Percentiles rank a stretch among this genome's conserved stretches.
Evolutionary conservation across 2,113 vertebrate species (phyloP).

Genomic region (Ploceus nigricollis): DNA sequence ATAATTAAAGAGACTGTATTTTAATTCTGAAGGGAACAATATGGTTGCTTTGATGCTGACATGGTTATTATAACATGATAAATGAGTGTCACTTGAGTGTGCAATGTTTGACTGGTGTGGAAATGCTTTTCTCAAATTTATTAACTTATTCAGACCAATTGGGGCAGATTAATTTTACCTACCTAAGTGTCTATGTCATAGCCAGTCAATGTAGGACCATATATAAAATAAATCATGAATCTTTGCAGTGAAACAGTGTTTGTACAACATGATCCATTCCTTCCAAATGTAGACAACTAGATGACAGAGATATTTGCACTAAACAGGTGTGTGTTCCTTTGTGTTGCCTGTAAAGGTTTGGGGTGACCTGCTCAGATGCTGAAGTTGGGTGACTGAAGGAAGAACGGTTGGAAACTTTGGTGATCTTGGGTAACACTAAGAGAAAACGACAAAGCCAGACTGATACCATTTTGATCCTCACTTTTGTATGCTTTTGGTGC

Average conservation of each 20-base stretch:
- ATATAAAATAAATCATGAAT: too few species aligned
- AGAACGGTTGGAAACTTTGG: background rate
- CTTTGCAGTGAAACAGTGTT: background rate
- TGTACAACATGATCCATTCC: background rate
- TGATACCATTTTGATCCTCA: background rate
- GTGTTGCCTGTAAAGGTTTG: background rate
- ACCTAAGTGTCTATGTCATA: background rate
- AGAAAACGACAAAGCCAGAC: background rate
- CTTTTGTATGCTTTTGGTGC: background rate
- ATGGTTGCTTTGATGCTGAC: background rate
- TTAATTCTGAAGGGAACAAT: background rate
- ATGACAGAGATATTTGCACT: background rate
- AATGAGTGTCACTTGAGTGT: background rate
- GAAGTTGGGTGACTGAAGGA: background rate
- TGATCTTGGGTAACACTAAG: background rate
- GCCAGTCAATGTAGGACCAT: background rate
- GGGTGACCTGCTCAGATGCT: background rate
- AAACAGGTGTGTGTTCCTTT: background rate
- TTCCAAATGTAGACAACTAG: background rate
- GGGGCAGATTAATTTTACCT: background rate
- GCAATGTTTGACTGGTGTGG: background rate
- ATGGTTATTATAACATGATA: background rate
- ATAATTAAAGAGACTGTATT: background rate
- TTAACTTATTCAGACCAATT: fast-evolving
- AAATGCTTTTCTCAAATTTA: background rate